These are phyloP conservation scores for Resseliella maxima DNA, from an alignment of 2,888 invertebrate genomes.

Conservation along the genomic window DNA sequence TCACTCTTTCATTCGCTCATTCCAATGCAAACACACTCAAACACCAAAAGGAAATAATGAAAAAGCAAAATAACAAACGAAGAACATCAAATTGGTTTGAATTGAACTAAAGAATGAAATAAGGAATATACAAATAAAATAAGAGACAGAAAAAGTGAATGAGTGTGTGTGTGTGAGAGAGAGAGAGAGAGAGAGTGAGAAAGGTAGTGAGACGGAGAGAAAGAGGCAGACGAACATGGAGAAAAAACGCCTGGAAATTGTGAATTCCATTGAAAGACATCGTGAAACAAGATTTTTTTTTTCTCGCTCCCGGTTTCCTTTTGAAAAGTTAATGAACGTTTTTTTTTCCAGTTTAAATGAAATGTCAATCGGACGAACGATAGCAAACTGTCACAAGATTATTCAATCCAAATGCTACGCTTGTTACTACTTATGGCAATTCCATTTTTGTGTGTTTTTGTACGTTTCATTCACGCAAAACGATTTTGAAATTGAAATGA, in stretches of 20 bases:
- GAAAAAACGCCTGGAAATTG: neutral
- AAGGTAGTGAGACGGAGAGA: neutral
- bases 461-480: neutral
- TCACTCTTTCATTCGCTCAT: no score
- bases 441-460: neutral
- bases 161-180: neutral
- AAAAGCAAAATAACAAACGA: neutral
- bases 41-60: no score
- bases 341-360: slow-evolving; percentile 1
- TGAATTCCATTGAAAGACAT: neutral
- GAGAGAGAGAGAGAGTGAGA: neutral
- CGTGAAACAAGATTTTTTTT: neutral
- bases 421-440: neutral
- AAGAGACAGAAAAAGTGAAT: no score
- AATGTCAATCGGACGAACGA: neutral
- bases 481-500: neutral
- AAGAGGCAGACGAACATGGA: neutral
- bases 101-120: neutral
- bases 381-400: neutral
- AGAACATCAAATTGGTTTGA: neutral
- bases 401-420: neutral
- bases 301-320: neutral
- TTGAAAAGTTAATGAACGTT: neutral
- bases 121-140: neutral
- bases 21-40: no score